Evolutionary conservation across 1,140 invertebrate genomes (phyloP), one percentile per base, ranked within the genome.

Genomic region (Sinella curviseta): DNA sequence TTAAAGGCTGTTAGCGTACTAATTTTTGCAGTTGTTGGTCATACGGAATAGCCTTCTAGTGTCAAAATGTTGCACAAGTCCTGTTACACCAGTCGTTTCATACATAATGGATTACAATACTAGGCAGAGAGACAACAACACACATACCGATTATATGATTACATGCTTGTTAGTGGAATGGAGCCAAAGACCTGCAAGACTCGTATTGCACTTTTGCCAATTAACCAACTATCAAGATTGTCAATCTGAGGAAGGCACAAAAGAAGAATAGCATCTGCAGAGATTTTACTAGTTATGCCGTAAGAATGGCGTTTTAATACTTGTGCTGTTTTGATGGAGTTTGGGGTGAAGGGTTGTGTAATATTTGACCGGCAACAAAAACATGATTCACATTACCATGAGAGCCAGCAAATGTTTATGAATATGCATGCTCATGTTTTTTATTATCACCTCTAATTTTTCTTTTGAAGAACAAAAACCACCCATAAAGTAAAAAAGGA

Each of bases 221-320:
- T 70, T 70, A 70, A 30, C 65, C 65, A 70, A 33, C 65, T 33
- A 70, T 70, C 65, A 70, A 70, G 28, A 33, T 70, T 70, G 65
- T 70, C 65, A 70, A 70, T 70, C 65, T 70, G 26, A 31, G 8
- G 65, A 14, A 31, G 26, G n/a, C 24, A 17, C 24, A 65, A 65
- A 4, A 26, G 26, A 65, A n/a, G 26, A 65, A n/a, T n/a, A n/a
- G n/a, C n/a, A n/a, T n/a, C n/a, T n/a, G n/a, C n/a, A n/a, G n/a
- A n/a, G n/a, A n/a, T n/a, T n/a, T n/a, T n/a, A n/a, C n/a, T n/a
- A n/a, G n/a, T n/a, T n/a, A n/a, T n/a, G n/a, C n/a, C n/a, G n/a
- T n/a, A n/a, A n/a, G n/a, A n/a, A n/a, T n/a, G n/a, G n/a, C n/a
- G n/a, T n/a, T n/a, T n/a, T n/a, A n/a, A n/a, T n/a, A n/a, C n/a